Evolutionary conservation across 2,888 invertebrate species (phyloP), one percentile per base, ranked within the genome.

Genomic region (Rhagium mordax): DNA sequence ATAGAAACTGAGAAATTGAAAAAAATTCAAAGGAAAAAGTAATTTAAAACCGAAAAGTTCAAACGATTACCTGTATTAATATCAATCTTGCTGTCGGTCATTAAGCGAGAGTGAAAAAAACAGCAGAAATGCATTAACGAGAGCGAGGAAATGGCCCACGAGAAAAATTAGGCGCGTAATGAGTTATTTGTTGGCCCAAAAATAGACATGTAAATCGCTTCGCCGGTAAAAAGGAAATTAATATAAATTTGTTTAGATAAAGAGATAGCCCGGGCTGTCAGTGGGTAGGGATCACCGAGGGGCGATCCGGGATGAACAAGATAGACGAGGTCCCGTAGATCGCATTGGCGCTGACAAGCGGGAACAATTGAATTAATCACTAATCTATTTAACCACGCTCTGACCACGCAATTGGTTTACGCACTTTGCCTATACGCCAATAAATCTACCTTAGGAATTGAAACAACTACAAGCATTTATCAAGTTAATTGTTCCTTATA

Each of bases 331-430:
- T 47, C 67, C 24, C 67, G 24, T 67, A 67, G 67, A 67, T 67
- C 57, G 55, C 57, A 55, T 29, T 55, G 67, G 67, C 67, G 67
- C 67, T 57, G 67, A 67, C 67, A 67, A 67, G 67, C 67, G 55
- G 33, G 67, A 55, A 57, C 67, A 66, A 71, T 66, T 66, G 65
- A 71, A 71, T 71, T 71, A 71, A 71, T 71, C 65, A 71, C 71
- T 71, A 71, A 71, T 71, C 71, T 71, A 71, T 60, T 71, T 71
- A 71, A 61, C 65, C 71, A 53, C 57, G 18, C 53, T 67, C 49
- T 71, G 71, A 66, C 71, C 71, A 67, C 71, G 66, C 66, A 71
- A 71, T 71, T 71, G 71, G 71, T 71, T 71, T 71, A 71, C 71
- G 71, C 71, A 71, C 66, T 71, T 60, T 66, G 66, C 60, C 59